Base-by-base conservation (phyloP, 2,797 vertebrate species). In the Oryzias sinensis region DNA sequence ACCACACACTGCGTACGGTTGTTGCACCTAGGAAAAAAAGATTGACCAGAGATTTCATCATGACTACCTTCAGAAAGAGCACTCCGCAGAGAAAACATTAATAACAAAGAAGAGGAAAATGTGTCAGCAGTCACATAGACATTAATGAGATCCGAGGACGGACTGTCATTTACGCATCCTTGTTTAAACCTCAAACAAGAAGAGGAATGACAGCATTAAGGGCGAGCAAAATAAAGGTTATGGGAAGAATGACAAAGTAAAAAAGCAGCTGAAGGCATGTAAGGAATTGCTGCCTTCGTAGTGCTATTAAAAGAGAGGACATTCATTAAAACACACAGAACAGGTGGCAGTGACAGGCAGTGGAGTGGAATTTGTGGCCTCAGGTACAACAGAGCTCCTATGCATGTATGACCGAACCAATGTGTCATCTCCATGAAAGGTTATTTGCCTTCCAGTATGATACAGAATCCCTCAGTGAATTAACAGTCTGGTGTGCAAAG, bases 1-100 rank as follows among this genome's bases (percentile, higher is more conserved):
- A 99, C 97, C 89, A 98, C 94, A 90, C 97, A 99, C 83, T 98
- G 96, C 65, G 97, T 99, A 92, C 97, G 94, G 90, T 98, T 99
- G 94, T 99, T 99, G 93, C 97, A 99, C 91, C 97, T 99, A 92
- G 59, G 78, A 73, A 81, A 76, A 85, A 74, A 89, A 87, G 80
- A 80, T 81, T 79, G 87, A 88, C 80, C 88, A 82, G 69, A 82
- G 85, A 81, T 51, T 86, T 83, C 84, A 89, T 85, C 84, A 87
- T 83, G 83, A 88, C 83, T 84, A 49, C 77, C 72, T 74, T 76
- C 47, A 81, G 68, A 51, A 79, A 74, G 70, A 67, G 59, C 5
- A 79, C 70, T 76, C 68, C 27, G 62, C 62, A 83, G 70, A 82
- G 77, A 80, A 59, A 83, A 78, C 81, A 77, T 82, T 78, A 57